phyloP scores from a whole-genome alignment of 2,113 vertebrate species.

The Nothoprocta pentlandii region DNA sequence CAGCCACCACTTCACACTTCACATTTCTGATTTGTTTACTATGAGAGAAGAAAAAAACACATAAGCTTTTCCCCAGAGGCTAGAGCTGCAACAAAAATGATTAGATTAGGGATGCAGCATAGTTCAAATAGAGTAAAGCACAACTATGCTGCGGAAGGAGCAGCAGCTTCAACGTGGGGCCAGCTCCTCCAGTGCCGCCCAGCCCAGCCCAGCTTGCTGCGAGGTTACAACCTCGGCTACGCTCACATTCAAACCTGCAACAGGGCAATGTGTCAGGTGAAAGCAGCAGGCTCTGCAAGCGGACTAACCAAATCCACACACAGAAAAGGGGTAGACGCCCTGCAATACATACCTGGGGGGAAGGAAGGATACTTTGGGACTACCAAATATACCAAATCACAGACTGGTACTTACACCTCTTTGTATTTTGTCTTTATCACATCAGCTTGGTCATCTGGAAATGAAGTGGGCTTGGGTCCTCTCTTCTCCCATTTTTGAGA shows the following conservation, averaged over 20 bases:
- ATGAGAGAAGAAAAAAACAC: neutral
- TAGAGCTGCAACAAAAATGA: neutral
- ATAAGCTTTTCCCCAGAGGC: neutral
- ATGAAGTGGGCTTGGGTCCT: neutral
- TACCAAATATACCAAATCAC: neutral
- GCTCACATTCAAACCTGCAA: neutral
- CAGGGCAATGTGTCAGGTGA: neutral
- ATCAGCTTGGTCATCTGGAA: neutral
- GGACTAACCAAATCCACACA: neutral
- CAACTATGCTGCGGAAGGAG: neutral
- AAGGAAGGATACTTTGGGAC: neutral
- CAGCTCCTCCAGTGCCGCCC: neutral
- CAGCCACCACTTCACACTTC: accelerated
- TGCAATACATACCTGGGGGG: accelerated
- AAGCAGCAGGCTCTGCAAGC: neutral
- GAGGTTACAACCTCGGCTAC: neutral
- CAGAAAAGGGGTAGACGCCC: neutral
- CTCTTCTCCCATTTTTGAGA: neutral
- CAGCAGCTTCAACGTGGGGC: neutral
- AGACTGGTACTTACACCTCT: neutral
- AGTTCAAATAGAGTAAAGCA: neutral
- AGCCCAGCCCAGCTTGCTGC: neutral
- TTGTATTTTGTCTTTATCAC: neutral
- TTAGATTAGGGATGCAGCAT: neutral
- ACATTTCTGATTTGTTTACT: neutral